These are phyloP conservation scores for Caenorhabditis elegans DNA, from an alignment of 1,140 invertebrate species.

Conservation along the genomic window DNA sequence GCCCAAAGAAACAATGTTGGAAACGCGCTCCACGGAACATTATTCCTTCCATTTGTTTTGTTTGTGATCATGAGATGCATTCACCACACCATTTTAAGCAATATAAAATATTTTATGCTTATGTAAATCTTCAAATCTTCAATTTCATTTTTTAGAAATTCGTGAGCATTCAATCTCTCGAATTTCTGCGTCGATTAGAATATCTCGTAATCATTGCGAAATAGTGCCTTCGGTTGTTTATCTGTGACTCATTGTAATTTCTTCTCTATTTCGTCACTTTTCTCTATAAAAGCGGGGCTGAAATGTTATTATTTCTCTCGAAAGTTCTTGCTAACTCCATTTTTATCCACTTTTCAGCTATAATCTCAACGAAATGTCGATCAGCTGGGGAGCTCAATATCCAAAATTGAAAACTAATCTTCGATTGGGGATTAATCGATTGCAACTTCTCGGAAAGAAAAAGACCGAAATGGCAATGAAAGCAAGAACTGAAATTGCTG, in stretches of 20 bases:
- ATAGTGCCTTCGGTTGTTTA: background rate
- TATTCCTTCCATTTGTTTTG: background rate
- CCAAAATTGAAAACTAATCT: conserved; percentile 95
- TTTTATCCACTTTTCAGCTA: background rate
- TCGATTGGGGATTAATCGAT: conserved; percentile 82
- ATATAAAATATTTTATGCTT: too few relatives aligned
- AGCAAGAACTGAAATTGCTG: conserved; percentile 93
- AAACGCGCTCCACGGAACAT: background rate
- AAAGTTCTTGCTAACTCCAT: too few relatives aligned
- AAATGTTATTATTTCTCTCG: background rate
- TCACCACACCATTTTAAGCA: too few relatives aligned
- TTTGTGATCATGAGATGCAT: background rate
- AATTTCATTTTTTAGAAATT: too few relatives aligned
- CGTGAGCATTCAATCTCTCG: too few relatives aligned
- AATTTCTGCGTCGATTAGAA: too few relatives aligned
- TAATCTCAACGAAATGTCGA: conserved; percentile 56
- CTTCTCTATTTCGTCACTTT: background rate
- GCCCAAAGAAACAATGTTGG: background rate
- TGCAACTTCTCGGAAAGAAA: conserved; percentile 95
- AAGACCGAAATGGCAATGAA: conserved; percentile 94
- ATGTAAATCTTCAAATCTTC: too few relatives aligned
- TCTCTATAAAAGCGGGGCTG: background rate
- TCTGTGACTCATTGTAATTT: background rate
- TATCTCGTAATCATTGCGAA: background rate
- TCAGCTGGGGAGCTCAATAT: conserved; percentile 71